Evolutionary conservation across 1,140 invertebrate genomes (phyloP).

Genomic region (Cataglyphis hispanica): DNA sequence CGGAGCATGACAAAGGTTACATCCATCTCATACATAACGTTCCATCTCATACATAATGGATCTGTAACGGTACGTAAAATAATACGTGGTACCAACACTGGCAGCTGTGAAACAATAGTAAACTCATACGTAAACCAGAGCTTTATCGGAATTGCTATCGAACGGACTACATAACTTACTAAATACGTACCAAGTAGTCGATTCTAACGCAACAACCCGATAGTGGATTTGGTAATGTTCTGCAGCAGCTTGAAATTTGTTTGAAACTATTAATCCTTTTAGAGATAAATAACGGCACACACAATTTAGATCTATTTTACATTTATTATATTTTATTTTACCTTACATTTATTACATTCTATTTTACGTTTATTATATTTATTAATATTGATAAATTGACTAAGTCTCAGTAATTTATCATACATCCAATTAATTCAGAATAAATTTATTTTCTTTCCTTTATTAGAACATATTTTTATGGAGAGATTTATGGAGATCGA

Average conservation of each 20-base stretch:
- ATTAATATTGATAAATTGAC: background rate
- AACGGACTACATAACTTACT: constrained; percentile 43
- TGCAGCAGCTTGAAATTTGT: background rate
- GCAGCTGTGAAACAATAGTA: constrained; percentile 43
- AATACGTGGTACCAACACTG: constrained; percentile 15
- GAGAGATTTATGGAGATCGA: background rate
- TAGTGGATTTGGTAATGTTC: background rate
- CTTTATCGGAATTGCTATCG: constrained; percentile 47
- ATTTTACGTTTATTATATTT: background rate
- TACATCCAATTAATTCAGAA: background rate
- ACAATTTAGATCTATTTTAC: background rate
- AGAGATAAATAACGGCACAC: background rate
- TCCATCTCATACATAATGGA: constrained; percentile 56
- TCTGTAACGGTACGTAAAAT: constrained; percentile 10
- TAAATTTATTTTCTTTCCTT: background rate
- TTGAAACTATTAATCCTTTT: background rate
- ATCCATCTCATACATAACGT: constrained; percentile 49
- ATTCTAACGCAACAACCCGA: constrained; percentile 22
- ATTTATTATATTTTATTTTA: background rate
- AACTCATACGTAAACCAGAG: constrained; percentile 30
- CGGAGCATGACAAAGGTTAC: constrained; percentile 19
- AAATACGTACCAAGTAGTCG: constrained; percentile 15
- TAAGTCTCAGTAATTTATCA: background rate
- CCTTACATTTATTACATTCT: no score
- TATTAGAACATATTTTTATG: background rate